A percentile compares a stretch with the other conserved stretches of the same genome.
phyloP scores from a whole-genome alignment of 2,113 vertebrate species.

The Actinemys pallida region DNA sequence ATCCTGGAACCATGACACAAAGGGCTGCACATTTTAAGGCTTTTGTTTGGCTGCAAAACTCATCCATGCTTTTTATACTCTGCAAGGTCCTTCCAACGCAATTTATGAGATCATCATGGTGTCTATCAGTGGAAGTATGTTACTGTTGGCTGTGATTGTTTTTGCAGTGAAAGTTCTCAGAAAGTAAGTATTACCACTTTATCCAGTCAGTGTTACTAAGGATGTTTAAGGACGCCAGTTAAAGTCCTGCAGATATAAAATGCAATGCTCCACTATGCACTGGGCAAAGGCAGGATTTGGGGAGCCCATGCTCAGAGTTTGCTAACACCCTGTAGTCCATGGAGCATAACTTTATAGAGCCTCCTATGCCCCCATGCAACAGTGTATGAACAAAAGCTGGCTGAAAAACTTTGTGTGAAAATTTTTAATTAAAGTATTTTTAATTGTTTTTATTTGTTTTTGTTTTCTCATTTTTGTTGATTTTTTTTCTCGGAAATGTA shows the following conservation, averaged over 20 bases:
- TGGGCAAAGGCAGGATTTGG: background rate
- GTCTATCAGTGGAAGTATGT: conserved; percentile 58
- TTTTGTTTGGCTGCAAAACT: background rate
- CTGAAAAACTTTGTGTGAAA: background rate
- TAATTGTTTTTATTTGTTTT: background rate
- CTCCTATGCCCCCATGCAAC: background rate
- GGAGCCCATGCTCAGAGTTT: fast-evolving
- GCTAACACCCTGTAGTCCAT: fast-evolving
- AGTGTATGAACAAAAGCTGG: fast-evolving
- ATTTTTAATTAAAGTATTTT: background rate
- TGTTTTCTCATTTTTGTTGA: background rate
- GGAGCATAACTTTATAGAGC: background rate
- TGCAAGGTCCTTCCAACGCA: background rate
- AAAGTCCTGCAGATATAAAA: background rate
- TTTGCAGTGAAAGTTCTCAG: background rate
- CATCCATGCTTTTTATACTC: background rate
- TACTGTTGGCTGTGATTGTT: conserved; percentile 49
- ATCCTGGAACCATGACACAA: background rate
- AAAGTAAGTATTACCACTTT: conserved; percentile 35
- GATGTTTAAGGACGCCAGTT: background rate
- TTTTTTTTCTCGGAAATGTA: background rate
- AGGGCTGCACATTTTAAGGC: background rate
- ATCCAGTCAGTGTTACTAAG: background rate
- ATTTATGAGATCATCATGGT: conserved; percentile 70
- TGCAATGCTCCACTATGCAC: background rate